These are phyloP conservation scores for Pterocles burchelli DNA, from an alignment of 2,113 vertebrate genomes.

Conservation along the genomic window DNA sequence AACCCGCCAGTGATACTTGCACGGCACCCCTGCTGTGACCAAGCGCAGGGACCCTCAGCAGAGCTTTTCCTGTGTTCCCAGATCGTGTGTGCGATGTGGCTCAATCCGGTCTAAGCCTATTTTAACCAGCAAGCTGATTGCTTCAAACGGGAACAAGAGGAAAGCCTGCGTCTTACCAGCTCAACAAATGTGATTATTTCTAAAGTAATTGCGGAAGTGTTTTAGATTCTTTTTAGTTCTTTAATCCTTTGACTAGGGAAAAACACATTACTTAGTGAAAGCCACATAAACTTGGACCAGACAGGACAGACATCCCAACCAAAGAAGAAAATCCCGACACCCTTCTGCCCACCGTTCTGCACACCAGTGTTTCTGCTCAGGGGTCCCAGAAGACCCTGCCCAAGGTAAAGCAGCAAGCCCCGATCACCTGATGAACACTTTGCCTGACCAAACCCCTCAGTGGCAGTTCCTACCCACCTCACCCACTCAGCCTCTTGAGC, in stretches of 20 bases:
- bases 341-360: not conserved
- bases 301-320: not conserved
- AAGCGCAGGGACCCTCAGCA: rapidly evolving
- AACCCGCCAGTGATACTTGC: not conserved
- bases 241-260: not conserved
- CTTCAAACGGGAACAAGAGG: not conserved
- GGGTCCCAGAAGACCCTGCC: not conserved
- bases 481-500: not conserved
- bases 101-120: not conserved
- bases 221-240: not conserved
- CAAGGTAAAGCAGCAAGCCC: rapidly evolving
- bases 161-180: not conserved
- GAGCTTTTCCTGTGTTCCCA: not conserved
- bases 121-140: not conserved
- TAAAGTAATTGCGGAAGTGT: not conserved
- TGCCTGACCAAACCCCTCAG: not conserved
- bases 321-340: not conserved
- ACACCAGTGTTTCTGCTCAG: not conserved
- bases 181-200: not conserved
- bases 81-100: rapidly evolving
- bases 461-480: not conserved
- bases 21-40: not conserved
- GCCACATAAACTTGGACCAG: not conserved
- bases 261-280: not conserved
- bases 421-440: too few relatives aligned